phyloP scores from a whole-genome alignment of 2,797 vertebrate species.

The Pelochelys cantorii region DNA sequence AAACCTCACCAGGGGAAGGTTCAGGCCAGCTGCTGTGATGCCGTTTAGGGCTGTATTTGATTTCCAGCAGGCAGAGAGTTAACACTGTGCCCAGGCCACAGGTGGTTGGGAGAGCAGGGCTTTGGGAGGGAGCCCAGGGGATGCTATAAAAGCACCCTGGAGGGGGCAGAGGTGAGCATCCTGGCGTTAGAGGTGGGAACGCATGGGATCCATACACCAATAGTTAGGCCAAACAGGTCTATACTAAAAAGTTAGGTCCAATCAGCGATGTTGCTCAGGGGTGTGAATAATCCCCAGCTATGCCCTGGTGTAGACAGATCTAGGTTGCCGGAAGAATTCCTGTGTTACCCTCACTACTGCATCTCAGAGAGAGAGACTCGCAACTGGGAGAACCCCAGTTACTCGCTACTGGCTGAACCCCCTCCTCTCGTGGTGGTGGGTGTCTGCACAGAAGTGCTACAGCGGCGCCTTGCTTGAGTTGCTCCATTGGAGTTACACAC shows the following conservation, averaged over 20 bases:
- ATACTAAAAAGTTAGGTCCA: not conserved
- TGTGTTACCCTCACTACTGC: not conserved
- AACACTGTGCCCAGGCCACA: not conserved
- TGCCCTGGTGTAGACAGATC: not conserved
- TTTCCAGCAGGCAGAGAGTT: not conserved
- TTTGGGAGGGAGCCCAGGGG: not conserved
- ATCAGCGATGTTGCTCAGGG: too few relatives aligned
- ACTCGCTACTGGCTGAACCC: too few relatives aligned
- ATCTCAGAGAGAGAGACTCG: not conserved
- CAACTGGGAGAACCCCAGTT: not conserved
- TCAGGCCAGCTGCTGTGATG: not conserved
- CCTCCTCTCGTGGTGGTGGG: not conserved
- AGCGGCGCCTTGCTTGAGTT: too few relatives aligned
- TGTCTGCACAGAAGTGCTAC: too few relatives aligned
- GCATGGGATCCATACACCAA: rapidly evolving
- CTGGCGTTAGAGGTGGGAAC: not conserved
- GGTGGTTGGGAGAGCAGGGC: rapidly evolving
- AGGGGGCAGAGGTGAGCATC: not conserved
- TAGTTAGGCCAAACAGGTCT: not conserved
- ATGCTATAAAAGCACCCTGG: not conserved
- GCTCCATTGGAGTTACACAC: too few relatives aligned
- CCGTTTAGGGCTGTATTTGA: not conserved
- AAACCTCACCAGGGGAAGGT: not conserved
- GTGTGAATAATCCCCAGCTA: too few relatives aligned
- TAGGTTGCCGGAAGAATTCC: not conserved